Conservation (phyloP, 2,113 vertebrate species). For the Dermatemys mawii region DNA sequence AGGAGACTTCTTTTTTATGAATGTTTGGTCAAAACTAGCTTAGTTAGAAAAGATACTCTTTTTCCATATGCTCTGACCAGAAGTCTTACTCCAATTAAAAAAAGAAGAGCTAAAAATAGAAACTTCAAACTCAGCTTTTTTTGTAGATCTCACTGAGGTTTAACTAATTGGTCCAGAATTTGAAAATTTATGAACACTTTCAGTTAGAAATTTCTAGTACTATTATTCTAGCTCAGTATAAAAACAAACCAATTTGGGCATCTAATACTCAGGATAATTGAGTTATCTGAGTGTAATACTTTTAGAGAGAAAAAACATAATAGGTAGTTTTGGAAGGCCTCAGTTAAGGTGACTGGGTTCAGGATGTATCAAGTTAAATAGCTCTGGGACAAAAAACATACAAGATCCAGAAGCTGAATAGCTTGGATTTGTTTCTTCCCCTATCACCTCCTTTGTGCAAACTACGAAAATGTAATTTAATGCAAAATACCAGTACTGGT, state of each 20-base stretch:
- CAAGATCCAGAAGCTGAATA: neutral
- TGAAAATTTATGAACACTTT: neutral
- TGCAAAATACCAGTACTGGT: neutral
- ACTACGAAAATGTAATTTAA: neutral
- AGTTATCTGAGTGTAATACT: rapidly evolving
- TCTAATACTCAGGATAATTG: neutral
- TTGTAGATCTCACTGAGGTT: neutral
- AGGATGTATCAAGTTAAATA: neutral
- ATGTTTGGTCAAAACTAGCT: neutral
- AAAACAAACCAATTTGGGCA: neutral
- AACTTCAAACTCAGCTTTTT: neutral
- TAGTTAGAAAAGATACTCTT: neutral
- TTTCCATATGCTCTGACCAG: rapidly evolving
- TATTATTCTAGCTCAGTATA: neutral
- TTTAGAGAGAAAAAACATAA: neutral
- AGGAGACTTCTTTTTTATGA: neutral
- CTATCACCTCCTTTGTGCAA: neutral
- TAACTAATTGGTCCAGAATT: neutral
- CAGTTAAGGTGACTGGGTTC: neutral
- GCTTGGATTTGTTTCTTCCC: neutral
- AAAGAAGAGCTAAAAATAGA: neutral
- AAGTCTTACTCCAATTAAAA: neutral
- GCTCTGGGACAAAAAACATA: neutral
- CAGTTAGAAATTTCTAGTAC: neutral
- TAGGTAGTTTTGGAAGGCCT: neutral